Base-by-base conservation (phyloP, 2,113 vertebrate species). In the Hydrolagus affinis region DNA sequence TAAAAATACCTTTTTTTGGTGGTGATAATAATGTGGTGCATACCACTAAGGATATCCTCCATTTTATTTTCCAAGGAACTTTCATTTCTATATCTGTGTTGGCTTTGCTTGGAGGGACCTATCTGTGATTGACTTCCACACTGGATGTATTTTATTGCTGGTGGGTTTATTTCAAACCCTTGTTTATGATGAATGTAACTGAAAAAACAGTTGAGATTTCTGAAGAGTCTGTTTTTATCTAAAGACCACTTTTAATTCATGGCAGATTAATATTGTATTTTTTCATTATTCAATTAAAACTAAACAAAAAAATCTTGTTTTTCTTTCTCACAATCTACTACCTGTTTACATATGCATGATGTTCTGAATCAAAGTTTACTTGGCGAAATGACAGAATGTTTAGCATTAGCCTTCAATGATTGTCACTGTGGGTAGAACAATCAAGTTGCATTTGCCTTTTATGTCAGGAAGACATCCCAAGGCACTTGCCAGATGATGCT, bases 61-160 rank as follows among this genome's bases (percentile, higher is more conserved):
- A 11, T 68, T 66, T 28, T 56, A 66, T 66, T 83, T 83, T 83
- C 66, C 8, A 30, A 83, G 66, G 78, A 68, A 3, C 32, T 9
- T 74, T 83, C 66, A 66, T 30, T 32, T 83, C 66, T 28, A 17
- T 30, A 83, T 66, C 59, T 66, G 30, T 32, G 59, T 62, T 83
- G 9, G 25, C 78, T 66, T 68, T 83, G 78, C 8, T 14, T 83
- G 17, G 62, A 83, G 8, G 8, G 12, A n/a, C 59, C 66, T 66
- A 32, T 66, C 28, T 44, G 44, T 14, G 14, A 21, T 28, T 68
- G 32, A 14, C 62, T 68, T 83, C 66, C 78, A 83, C 78, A 83
- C 78, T 83, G 60, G 78, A 83, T 83, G 66, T 32, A 8, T 66
- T 66, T 83, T 66, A 83, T 28, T 83, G 78, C 60, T 32, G 77